Base-by-base conservation (phyloP, 2,888 invertebrate genomes). In the Carabus problematicus region DNA sequence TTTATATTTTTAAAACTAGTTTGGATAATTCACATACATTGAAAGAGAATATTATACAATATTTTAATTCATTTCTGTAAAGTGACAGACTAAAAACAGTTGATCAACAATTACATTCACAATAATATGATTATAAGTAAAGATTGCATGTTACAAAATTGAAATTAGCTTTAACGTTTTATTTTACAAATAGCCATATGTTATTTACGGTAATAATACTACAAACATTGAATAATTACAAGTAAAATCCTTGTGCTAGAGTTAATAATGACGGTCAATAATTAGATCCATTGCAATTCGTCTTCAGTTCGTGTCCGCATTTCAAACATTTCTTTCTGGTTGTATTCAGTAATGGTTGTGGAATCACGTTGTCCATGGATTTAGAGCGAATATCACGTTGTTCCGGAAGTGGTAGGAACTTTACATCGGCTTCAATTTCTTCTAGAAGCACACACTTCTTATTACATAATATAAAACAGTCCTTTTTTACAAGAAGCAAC, bases 311-410 rank as follows among this genome's bases (percentile, higher is more conserved):
- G 67, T 82, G 81, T 4, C 82, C 81, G 73, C 82, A 82, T 76
- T 80, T 81, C n/a, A 72, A 68, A 72, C 78, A 77, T 73, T 78
- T 75, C 71, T 78, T 73, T 63, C 74, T 73, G 4, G 12, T 71
- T 42, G 62, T 69, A 47, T 73, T 73, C 62, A 70, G 70, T 55
- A 70, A 72, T 56, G 63, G 72, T 64, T 71, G 69, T 40, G 72
- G 76, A 8, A 73, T 72, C 70, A 85, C 82, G 1, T 85, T 84
- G 71, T 87, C 87, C 1, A 87, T 84, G 0, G 87, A 87, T 78
- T 84, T 85, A 0, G 87, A 87, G 43, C 87, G 79, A 72, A 80
- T 81, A 72, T 85, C 85, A 70, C 84, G 81, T 68, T 82, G 82
- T 14, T 80, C 77, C 67, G 77, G 70, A 11, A 84, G 84, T 11